Percentiles rank a stretch among this genome's conserved stretches.
Evolutionary conservation across 2,797 vertebrate species (phyloP).

Genomic region (Calcarius lapponicus): DNA sequence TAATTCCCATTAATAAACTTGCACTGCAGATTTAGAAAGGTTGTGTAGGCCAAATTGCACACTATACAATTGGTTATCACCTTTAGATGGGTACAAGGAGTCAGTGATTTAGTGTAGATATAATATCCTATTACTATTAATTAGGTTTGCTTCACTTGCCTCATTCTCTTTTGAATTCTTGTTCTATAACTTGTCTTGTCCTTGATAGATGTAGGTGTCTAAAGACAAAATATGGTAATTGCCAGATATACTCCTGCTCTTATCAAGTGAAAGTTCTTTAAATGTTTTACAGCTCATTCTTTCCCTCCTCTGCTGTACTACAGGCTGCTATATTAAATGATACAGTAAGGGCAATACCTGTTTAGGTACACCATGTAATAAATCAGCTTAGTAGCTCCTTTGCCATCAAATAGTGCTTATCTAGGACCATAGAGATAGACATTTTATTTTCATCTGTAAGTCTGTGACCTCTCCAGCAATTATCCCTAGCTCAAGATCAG

Average conservation of each 20-base stretch:
- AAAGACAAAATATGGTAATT: not conserved
- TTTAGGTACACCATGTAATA: not conserved
- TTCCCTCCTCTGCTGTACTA: not conserved
- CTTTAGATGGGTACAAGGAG: not conserved
- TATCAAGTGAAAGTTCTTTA: not conserved
- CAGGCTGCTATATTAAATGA: not conserved
- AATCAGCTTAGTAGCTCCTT: not conserved
- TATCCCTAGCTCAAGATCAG: conserved; percentile 7
- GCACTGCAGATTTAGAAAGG: not conserved
- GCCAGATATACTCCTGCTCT: not conserved
- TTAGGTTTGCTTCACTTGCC: conserved; percentile 37
- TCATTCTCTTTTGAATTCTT: conserved; percentile 6
- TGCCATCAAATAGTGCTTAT: not conserved
- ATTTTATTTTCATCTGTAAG: conserved; percentile 6
- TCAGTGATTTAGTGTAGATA: not conserved
- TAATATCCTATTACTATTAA: conserved; percentile 23
- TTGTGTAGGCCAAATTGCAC: not conserved
- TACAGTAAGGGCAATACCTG: not conserved
- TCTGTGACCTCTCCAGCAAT: conserved; percentile 21
- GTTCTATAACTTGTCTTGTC: not conserved
- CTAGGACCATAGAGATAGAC: not conserved
- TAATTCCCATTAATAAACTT: not conserved
- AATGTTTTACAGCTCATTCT: conserved; percentile 5
- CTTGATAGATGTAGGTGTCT: conserved; percentile 22
- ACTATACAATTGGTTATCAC: not conserved